phyloP scores from a whole-genome alignment of 2,113 vertebrate genomes.

The Hippocampus zosterae region DNA sequence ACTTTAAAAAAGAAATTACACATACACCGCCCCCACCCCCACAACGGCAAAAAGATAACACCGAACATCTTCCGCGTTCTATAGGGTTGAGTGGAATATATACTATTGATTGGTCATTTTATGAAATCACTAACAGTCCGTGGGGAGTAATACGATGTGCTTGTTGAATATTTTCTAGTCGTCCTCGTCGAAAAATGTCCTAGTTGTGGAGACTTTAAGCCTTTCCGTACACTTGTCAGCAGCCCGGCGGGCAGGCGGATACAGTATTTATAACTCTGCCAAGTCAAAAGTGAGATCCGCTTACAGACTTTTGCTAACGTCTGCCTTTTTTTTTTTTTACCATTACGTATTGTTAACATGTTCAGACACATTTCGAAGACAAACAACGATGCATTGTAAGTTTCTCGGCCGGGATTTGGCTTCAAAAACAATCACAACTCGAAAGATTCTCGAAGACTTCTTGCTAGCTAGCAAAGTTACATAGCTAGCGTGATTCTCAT shows the following conservation, averaged over 20 bases:
- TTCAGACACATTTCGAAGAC: background rate
- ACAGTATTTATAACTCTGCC: conserved; percentile 40
- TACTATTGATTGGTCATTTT: background rate
- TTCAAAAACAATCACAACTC: background rate
- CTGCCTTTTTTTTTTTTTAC: background rate
- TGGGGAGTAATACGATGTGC: background rate
- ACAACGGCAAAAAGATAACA: background rate
- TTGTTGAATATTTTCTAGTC: background rate
- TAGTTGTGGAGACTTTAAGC: background rate
- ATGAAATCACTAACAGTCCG: no score
- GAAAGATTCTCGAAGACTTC: background rate
- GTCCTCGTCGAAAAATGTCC: background rate
- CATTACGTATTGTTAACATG: background rate
- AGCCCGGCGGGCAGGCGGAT: conserved; percentile 3
- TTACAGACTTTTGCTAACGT: conserved; percentile 28
- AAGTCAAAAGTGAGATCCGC: conserved; percentile 36
- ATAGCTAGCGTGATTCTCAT: background rate
- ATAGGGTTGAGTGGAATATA: background rate
- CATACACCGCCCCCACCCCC: no score
- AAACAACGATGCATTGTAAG: background rate
- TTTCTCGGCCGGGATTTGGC: background rate
- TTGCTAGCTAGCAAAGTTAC: conserved; percentile 16
- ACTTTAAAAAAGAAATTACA: background rate
- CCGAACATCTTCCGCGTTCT: background rate
- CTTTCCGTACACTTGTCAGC: background rate